Base-by-base conservation (phyloP, 2,888 invertebrate genomes). In the Harpagoxenus sublaevis region DNA sequence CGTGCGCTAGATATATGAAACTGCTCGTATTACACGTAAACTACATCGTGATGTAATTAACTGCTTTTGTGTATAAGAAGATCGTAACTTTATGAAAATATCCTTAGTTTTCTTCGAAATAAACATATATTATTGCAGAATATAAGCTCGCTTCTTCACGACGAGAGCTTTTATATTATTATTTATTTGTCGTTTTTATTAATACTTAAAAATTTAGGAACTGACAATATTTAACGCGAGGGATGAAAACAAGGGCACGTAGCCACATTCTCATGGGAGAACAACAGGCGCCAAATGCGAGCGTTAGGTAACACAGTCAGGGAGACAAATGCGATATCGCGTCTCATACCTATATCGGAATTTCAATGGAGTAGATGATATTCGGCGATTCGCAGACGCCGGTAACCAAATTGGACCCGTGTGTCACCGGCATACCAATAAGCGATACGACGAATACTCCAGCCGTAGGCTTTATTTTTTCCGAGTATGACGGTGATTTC, bases 321-420 rank as follows among this genome's bases (percentile, higher is more conserved):
- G 86, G 90, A 93, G 93, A 92, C 93, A 92, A 92, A 92, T 92
- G 91, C 89, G 92, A 92, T 92, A 92, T 92, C 90, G 85, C 85
- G 89, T 90, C 91, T 89, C 92, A 84, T 89, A 86, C 88, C 89
- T 87, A 88, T 89, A 86, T 83, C 87, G 86, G 93, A 93, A 92
- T 92, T 93, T 90, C 92, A 92, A 92, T 92, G 92, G 92, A 91
- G 89, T 91, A 89, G 89, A 89, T 92, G 92, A 92, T 93, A 92
- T 92, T 92, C 92, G 90, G 87, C 90, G 92, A 92, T 93, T 90
- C 92, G 91, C 90, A 89, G 90, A 93, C 89, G 89, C 90, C 90
- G 89, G 88, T 91, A 93, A 90, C 92, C 92, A 92, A 93, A 89
- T 91, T 92, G 89, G 87, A 89, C 88, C 86, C 86, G 86, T 87